Base-by-base conservation (phyloP, 2,888 invertebrate genomes). In the Pandemis heparana region DNA sequence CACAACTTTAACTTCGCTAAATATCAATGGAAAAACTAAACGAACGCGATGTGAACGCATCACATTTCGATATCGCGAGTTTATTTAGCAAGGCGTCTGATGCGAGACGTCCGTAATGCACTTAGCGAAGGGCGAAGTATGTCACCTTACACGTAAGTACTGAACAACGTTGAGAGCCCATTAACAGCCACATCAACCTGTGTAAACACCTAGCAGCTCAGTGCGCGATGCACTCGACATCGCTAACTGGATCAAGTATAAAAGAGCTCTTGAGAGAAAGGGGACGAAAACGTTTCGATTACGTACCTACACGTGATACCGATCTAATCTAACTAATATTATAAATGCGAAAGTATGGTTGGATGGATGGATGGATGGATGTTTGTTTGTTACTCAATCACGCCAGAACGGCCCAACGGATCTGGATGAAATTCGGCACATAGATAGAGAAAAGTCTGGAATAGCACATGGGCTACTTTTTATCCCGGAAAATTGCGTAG, bases 51-150 rank as follows among this genome's bases (percentile, higher is more conserved):
- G n/a, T n/a, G n/a, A 53, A 53, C 75, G 59, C 23, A 77, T 79
- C 70, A 75, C 70, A 61, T 77, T 76, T 78, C 76, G 67, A 76
- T 78, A 77, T 78, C 76, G 75, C 76, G 77, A 75, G 64, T 66
- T 66, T 66, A 77, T 79, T 75, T 76, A 73, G 23, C 70, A 51
- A 43, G 66, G 53, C 41, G 51, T 39, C 39, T 32, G 48, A 59
- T 53, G 12, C 68, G 53, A n/a, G 10, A 23, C 8, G 46, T 48
- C 41, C 12, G 48, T 67, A 67, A 67, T 67, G 67, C 53, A 70
- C 46, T 71, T 71, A 75, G 69, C 16, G 70, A 66, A 68, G n/a
- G 51, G 60, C 71, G 80, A 81, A 79, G 75, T 16, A 63, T 32
- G 48, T 32, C 46, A 64, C 12, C 64, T 48, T 32, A 53, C 18